Conservation (phyloP, 23 tunicate species). For the Botrylloides violaceus region DNA sequence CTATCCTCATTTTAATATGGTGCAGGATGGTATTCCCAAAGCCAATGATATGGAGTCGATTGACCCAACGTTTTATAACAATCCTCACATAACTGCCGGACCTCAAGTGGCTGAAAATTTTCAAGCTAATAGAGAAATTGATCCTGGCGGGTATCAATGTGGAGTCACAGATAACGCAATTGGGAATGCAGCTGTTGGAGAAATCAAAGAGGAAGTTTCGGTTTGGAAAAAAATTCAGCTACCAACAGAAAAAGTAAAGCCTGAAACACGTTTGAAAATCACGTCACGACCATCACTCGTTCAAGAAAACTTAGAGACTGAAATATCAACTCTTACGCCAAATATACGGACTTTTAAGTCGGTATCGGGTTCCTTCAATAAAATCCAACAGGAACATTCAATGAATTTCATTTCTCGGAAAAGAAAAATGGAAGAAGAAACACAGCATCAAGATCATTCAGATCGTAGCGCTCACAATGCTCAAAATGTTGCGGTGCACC, state of each 20-base stretch:
- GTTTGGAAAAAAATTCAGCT: conserved; percentile 20
- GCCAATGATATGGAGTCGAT: neutral
- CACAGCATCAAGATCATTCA: neutral
- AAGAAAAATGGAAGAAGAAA: conserved; percentile 19
- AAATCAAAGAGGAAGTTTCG: conserved; percentile 15
- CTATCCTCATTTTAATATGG: conserved; percentile 9
- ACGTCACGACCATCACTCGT: neutral
- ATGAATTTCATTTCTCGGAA: neutral
- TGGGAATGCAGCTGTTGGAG: conserved; percentile 1
- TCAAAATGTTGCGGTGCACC: neutral
- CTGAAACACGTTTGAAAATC: neutral
- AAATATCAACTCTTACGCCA: neutral
- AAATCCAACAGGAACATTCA: conserved; percentile 7
- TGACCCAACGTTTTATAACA: neutral
- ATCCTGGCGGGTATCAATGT: neutral
- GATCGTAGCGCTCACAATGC: neutral
- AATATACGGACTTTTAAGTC: neutral
- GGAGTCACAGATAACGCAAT: conserved; percentile 8
- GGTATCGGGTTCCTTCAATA: neutral
- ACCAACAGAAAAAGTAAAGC: conserved; percentile 4
- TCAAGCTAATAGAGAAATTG: neutral
- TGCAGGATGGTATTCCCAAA: neutral
- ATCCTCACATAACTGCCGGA: neutral
- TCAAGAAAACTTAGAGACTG: conserved; percentile 1
- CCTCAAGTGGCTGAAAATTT: neutral